Conservation (phyloP, 2,113 vertebrate species). For the Lophius piscatorius region DNA sequence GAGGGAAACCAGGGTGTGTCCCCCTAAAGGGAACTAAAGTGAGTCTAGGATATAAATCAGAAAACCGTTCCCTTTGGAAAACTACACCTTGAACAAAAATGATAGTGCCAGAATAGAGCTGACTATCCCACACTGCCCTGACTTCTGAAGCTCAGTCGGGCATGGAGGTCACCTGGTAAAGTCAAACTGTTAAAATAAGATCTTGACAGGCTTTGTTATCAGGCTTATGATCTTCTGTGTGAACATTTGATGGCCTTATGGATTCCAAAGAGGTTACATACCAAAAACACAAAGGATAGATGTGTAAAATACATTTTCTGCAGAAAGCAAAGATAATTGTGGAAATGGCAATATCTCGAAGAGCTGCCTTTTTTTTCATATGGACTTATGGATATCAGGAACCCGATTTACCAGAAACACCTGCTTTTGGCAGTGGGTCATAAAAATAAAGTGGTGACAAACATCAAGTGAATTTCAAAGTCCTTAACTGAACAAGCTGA, state of each 20-base stretch:
- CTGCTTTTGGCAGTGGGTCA: too few relatives aligned
- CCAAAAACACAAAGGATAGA: neutral
- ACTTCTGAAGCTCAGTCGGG: conserved; percentile 33
- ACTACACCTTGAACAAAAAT: conserved; percentile 32
- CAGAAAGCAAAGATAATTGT: too few relatives aligned
- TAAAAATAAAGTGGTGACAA: too few relatives aligned
- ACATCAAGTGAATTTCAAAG: too few relatives aligned
- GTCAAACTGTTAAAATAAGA: conserved; percentile 21
- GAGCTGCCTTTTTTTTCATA: neutral
- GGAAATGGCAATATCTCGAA: neutral
- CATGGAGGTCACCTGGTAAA: conserved; percentile 47
- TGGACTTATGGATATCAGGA: too few relatives aligned
- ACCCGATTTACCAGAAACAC: too few relatives aligned
- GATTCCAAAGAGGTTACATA: neutral
- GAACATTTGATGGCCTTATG: neutral
- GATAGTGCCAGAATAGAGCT: conserved; percentile 28
- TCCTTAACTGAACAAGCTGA: too few relatives aligned
- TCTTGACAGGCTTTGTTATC: conserved; percentile 6
- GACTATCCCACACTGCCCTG: conserved; percentile 9
- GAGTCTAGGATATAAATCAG: conserved; percentile 26
- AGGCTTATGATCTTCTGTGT: neutral
- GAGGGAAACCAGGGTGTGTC: conserved; percentile 53
- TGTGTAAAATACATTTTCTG: too few relatives aligned
- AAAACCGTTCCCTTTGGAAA: conserved; percentile 35
- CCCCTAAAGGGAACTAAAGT: conserved; percentile 5